Evolutionary conservation across 1,140 invertebrate species (phyloP).

Genomic region (Drosophila parvula): DNA sequence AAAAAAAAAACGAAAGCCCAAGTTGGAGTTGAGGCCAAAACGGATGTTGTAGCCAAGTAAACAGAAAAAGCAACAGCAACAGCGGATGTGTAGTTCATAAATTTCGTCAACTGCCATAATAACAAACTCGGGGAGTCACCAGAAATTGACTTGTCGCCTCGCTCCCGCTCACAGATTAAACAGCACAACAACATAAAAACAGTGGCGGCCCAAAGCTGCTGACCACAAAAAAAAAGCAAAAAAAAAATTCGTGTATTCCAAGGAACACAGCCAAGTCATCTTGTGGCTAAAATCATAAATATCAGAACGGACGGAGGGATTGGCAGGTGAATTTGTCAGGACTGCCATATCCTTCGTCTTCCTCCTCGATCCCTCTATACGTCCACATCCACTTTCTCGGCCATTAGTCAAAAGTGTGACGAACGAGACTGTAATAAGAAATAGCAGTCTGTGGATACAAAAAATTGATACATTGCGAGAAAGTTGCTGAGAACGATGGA

Average conservation of each 20-base stretch:
- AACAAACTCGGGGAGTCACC: slow-evolving; percentile 62
- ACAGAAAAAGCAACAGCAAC: slow-evolving; percentile 60
- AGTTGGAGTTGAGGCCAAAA: slow-evolving; percentile 41
- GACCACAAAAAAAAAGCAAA: slow-evolving; percentile 22
- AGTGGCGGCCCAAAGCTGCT: not conserved
- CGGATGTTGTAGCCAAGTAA: slow-evolving; percentile 71
- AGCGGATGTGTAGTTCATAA: slow-evolving; percentile 82
- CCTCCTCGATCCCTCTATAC: not conserved
- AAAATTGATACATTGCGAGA: slow-evolving; percentile 26
- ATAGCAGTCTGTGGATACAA: slow-evolving; percentile 4
- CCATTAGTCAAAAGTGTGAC: slow-evolving; percentile 78
- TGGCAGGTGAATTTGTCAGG: slow-evolving; percentile 78
- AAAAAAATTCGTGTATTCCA: slow-evolving; percentile 39
- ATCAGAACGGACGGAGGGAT: slow-evolving; percentile 37
- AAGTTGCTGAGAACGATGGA: not conserved
- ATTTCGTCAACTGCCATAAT: slow-evolving; percentile 81
- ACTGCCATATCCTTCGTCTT: not conserved
- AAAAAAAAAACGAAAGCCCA: slow-evolving; percentile 1
- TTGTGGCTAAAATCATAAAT: slow-evolving; percentile 74
- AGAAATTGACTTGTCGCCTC: slow-evolving; percentile 76
- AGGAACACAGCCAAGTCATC: slow-evolving; percentile 36
- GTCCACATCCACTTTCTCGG: slow-evolving; percentile 33
- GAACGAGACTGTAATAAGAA: slow-evolving; percentile 46
- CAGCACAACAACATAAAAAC: slow-evolving; percentile 59
- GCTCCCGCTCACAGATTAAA: slow-evolving; percentile 58